A percentile compares a stretch with the other conserved stretches of the same genome.
Evolutionary conservation across 2,888 invertebrate genomes (phyloP).

Genomic region (Meliscaeva auricollis): DNA sequence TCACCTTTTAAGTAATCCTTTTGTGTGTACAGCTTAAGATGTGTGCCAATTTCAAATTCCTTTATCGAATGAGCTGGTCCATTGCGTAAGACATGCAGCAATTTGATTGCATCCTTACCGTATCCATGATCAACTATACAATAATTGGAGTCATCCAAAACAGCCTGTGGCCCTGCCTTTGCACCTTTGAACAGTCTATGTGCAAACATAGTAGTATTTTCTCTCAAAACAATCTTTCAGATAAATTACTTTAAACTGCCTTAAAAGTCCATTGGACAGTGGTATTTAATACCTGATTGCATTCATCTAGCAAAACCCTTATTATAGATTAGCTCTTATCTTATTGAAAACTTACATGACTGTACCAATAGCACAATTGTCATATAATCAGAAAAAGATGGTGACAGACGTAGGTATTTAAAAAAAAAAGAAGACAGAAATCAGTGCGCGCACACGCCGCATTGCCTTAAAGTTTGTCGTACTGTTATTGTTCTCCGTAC

Average conservation of each 20-base stretch:
- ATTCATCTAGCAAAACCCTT: slow-evolving; percentile 7
- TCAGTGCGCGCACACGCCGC: slow-evolving; percentile 18
- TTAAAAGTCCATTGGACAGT: not conserved
- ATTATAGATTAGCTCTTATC: slow-evolving; percentile 65
- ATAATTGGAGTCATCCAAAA: slow-evolving; percentile 75
- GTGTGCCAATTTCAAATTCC: slow-evolving; percentile 90
- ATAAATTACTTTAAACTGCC: slow-evolving; percentile 46
- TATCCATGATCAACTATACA: slow-evolving; percentile 82
- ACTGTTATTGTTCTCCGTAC: slow-evolving; percentile 50
- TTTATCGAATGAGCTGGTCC: slow-evolving; percentile 89
- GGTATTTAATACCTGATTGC: slow-evolving; percentile 59
- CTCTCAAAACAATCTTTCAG: slow-evolving; percentile 30
- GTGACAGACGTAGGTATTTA: slow-evolving; percentile 30
- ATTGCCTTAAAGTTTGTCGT: slow-evolving; percentile 40
- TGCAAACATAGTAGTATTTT: slow-evolving; percentile 51
- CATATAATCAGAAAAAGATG: slow-evolving; percentile 28
- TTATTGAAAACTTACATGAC: slow-evolving; percentile 36
- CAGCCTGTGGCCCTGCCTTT: not conserved
- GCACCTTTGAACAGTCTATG: slow-evolving; percentile 44
- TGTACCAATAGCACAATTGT: slow-evolving; percentile 34
- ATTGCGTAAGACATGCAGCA: slow-evolving; percentile 89
- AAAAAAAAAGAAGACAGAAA: slow-evolving; percentile 3
- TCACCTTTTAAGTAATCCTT: slow-evolving; percentile 88
- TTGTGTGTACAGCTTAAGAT: slow-evolving; percentile 88
- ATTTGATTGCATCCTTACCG: slow-evolving; percentile 90